These are phyloP conservation scores for Aegypius monachus DNA, from an alignment of 2,113 vertebrate genomes.

Conservation along the genomic window DNA sequence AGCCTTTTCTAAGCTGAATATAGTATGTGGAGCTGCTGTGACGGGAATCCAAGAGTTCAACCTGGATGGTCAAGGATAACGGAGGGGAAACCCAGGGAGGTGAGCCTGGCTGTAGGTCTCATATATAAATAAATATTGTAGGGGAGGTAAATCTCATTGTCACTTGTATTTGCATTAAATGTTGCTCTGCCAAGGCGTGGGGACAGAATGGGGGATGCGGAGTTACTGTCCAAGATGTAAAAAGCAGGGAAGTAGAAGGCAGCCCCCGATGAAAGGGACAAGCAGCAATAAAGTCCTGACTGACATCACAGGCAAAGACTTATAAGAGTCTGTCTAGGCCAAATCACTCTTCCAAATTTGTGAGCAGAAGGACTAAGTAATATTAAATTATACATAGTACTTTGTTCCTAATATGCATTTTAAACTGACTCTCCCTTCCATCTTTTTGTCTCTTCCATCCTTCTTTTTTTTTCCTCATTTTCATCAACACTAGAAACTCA, in stretches of 20 bases:
- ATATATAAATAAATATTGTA: not conserved
- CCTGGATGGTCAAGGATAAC: not conserved
- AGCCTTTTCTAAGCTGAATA: not conserved
- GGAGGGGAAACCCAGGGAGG: not conserved
- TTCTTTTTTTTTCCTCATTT: not conserved
- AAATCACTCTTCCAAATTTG: not conserved
- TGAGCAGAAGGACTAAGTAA: not conserved
- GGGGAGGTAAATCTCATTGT: not conserved
- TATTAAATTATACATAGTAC: not conserved
- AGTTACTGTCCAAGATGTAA: not conserved
- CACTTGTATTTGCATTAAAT: not conserved
- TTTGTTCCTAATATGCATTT: not conserved
- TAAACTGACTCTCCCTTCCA: not conserved
- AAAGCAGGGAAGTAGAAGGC: not conserved
- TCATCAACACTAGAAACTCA: not conserved
- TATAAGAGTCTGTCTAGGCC: not conserved
- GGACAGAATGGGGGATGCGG: not conserved
- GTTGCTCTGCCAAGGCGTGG: not conserved
- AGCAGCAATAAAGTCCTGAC: not conserved
- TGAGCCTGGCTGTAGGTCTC: not conserved
- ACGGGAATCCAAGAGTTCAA: not conserved
- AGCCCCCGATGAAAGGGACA: not conserved
- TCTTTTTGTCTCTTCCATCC: not conserved
- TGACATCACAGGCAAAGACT: not conserved
- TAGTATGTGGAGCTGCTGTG: not conserved